Conservation (phyloP, 2,888 invertebrate species). For the Pteria penguin region DNA sequence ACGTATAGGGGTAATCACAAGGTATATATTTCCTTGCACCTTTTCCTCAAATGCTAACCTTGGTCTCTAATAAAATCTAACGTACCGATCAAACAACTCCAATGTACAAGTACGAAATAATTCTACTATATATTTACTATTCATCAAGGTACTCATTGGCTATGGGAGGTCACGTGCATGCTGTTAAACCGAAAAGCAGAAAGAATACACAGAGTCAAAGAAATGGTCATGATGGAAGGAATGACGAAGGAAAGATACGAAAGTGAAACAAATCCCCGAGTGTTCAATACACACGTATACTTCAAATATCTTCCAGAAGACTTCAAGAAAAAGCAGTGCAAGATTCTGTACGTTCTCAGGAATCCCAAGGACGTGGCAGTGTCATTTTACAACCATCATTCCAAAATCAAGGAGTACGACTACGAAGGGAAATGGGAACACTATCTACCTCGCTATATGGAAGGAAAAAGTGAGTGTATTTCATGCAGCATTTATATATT, state of each 20-base stretch:
- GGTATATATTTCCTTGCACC: too few species aligned
- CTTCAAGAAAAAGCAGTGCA: conserved; percentile 49
- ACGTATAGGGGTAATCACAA: too few species aligned
- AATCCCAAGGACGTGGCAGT: conserved; percentile 66
- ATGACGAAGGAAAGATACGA: conserved; percentile 45
- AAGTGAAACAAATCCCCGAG: conserved; percentile 52
- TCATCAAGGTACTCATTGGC: conserved; percentile 61
- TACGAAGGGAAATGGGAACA: conserved; percentile 55
- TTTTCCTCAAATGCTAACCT: too few species aligned
- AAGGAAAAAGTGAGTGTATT: conserved; percentile 51
- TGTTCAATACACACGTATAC: conserved; percentile 61
- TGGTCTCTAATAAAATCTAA: too few species aligned
- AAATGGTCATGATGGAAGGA: conserved; percentile 60
- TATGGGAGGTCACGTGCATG: conserved; percentile 65
- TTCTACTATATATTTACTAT: neutral
- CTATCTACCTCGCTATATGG: conserved; percentile 52
- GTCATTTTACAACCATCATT: conserved; percentile 62
- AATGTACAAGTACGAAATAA: too few species aligned
- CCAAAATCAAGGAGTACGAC: conserved; percentile 57
- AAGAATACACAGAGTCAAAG: conserved; percentile 56
- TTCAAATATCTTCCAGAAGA: conserved; percentile 57
- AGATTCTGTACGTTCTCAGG: conserved; percentile 60
- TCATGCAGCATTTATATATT: too few species aligned
- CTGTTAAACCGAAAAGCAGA: conserved; percentile 54
- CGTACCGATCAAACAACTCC: too few species aligned